A percentile compares a stretch with the other conserved stretches of the same genome.
phyloP scores from a whole-genome alignment of 2,888 invertebrate genomes.

The Gortyna flavago region DNA sequence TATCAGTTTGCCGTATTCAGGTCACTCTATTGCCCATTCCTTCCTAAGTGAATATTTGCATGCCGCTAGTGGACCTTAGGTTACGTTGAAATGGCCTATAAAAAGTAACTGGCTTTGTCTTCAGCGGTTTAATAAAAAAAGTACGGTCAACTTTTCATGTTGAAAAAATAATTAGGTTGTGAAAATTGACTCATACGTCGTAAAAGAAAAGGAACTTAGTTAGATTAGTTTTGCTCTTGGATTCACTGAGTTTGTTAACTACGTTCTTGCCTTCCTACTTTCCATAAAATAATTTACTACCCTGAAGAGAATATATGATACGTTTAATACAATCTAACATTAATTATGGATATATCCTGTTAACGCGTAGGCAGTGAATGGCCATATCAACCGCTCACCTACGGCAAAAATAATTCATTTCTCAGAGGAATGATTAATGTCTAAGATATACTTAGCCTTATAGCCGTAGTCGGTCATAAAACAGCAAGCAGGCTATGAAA shows the following conservation, averaged over 20 bases:
- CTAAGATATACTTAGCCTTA: conserved; percentile 42
- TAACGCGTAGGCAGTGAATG: conserved; percentile 44
- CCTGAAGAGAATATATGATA: conserved; percentile 17
- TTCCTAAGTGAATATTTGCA: conserved; percentile 87
- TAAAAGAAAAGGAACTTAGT: conserved; percentile 27
- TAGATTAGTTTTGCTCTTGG: conserved; percentile 36
- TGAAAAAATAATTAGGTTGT: conserved; percentile 54
- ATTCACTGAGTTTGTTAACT: conserved; percentile 10
- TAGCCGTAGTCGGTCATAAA: conserved; percentile 43
- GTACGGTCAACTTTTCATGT: conserved; percentile 68
- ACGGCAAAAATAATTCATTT: conserved; percentile 58
- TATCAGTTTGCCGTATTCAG: conserved; percentile 72
- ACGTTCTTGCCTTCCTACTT: conserved; percentile 28
- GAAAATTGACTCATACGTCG: conserved; percentile 53
- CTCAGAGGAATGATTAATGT: conserved; percentile 54
- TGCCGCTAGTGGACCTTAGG: conserved; percentile 79
- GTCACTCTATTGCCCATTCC: conserved; percentile 76
- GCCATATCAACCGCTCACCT: conserved; percentile 56
- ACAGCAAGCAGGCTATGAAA: conserved; percentile 55
- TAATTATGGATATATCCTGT: conserved; percentile 50
- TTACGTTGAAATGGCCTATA: conserved; percentile 77
- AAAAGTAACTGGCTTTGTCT: conserved; percentile 80
- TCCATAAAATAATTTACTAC: conserved; percentile 26
- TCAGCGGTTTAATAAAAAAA: conserved; percentile 79
- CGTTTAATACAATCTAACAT: conserved; percentile 34